A percentile compares a stretch with the other conserved stretches of the same genome.
Conservation (phyloP, 2,113 vertebrate genomes). For the Cyprinodon tularosa region DNA sequence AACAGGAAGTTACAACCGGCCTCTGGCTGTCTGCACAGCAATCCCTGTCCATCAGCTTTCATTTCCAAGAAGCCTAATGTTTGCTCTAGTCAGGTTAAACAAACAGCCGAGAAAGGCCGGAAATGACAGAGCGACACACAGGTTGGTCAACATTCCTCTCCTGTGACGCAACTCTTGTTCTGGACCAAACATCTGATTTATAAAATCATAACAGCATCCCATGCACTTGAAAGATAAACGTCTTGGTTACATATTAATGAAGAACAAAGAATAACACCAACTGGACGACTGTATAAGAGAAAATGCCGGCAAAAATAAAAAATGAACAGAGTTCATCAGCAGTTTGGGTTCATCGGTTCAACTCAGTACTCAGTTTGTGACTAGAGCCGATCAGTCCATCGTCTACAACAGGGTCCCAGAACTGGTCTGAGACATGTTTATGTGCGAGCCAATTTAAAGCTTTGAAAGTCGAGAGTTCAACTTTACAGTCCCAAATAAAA, state of each 20-base stretch:
- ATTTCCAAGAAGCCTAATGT: neutral
- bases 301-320: neutral
- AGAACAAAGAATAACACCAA: neutral
- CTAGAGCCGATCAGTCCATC: neutral
- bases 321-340: neutral
- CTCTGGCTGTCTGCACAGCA: neutral
- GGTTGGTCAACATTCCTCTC: conserved; percentile 63
- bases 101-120: neutral
- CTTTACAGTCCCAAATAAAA: neutral
- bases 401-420: neutral
- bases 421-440: neutral
- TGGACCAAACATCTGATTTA: conserved; percentile 40
- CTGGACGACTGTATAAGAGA: neutral
- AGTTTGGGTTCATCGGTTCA: neutral
- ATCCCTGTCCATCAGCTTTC: neutral
- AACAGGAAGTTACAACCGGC: neutral
- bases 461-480: neutral
- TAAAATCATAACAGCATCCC: conserved; percentile 23
- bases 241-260: conserved; percentile 26
- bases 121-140: conserved; percentile 26
- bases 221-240: conserved; percentile 14
- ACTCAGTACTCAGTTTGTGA: neutral
- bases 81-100: conserved; percentile 32
- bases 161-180: conserved; percentile 44
- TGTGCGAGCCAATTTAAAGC: neutral